A percentile compares a stretch with the other conserved stretches of the same genome.
These are phyloP conservation scores for Chironomus riparius DNA, from an alignment of 2,888 invertebrate genomes.

Conservation along the genomic window DNA sequence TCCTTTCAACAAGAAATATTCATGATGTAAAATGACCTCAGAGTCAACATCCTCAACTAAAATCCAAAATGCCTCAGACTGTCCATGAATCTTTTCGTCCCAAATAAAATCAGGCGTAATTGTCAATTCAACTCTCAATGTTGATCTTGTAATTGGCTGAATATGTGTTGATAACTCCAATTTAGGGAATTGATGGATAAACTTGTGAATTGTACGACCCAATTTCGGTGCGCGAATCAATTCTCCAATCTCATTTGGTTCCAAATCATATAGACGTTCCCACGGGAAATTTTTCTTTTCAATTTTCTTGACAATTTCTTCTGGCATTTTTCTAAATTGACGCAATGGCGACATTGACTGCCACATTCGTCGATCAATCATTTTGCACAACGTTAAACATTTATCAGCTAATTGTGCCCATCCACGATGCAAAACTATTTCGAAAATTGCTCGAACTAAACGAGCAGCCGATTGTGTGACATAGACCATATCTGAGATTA, in stretches of 20 bases:
- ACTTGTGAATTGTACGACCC: conserved; percentile 86
- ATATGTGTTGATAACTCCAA: conserved; percentile 93
- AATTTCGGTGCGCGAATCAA: conserved; percentile 42
- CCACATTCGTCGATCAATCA: conserved; percentile 94
- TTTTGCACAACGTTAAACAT: conserved; percentile 89
- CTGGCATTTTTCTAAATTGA: conserved; percentile 96
- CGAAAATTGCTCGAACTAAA: conserved; percentile 91
- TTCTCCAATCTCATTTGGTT: conserved; percentile 96
- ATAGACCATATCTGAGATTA: conserved; percentile 99
- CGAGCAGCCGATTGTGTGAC: conserved; percentile 78
- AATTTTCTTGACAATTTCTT: conserved; percentile 91
- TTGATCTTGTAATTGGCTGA: conserved; percentile 91
- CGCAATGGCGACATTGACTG: conserved; percentile 73
- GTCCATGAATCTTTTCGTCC: conserved; percentile 87
- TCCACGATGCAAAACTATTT: conserved; percentile 84
- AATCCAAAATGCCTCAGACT: conserved; percentile 81
- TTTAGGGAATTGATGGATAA: conserved; percentile 86
- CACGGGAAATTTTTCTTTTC: conserved; percentile 96
- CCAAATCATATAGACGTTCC: conserved; percentile 91
- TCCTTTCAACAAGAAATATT: conserved; percentile 86
- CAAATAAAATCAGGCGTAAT: conserved; percentile 98
- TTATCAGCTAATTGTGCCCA: conserved; percentile 99
- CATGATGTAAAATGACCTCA: conserved; percentile 88
- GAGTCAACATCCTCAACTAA: conserved; percentile 81
- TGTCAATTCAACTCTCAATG: conserved; percentile 88